Conservation (phyloP, 2,888 invertebrate species). For the Rhagium mordax region DNA sequence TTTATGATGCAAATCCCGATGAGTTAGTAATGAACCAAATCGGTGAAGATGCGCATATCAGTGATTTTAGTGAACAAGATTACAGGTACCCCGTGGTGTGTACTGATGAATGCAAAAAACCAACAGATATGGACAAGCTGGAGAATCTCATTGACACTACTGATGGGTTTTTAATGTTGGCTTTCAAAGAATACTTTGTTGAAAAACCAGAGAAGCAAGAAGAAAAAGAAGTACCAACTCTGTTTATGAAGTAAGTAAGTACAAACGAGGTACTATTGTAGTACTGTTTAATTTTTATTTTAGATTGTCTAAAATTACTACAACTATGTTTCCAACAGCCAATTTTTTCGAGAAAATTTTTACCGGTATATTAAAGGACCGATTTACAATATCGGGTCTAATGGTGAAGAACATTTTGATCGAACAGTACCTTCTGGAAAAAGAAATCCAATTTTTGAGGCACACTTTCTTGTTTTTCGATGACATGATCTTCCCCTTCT, state of each 20-base stretch:
- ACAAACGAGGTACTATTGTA: neutral
- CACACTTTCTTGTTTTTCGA: slow-evolving; percentile 65
- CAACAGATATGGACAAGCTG: slow-evolving; percentile 62
- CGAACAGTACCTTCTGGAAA: slow-evolving; percentile 62
- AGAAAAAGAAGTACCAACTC: slow-evolving; percentile 35
- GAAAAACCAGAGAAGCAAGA: slow-evolving; percentile 43
- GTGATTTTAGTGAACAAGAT: slow-evolving; percentile 28
- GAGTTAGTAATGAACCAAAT: slow-evolving; percentile 22
- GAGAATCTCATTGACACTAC: slow-evolving; percentile 63
- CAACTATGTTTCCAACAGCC: slow-evolving; percentile 61
- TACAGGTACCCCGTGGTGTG: slow-evolving; percentile 58
- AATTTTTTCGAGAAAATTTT: slow-evolving; percentile 62
- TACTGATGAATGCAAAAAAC: slow-evolving; percentile 56
- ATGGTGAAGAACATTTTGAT: slow-evolving; percentile 65
- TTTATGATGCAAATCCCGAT: slow-evolving; percentile 43
- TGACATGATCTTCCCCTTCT: slow-evolving; percentile 65
- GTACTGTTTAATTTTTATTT: slow-evolving; percentile 42
- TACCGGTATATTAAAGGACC: slow-evolving; percentile 57
- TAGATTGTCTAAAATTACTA: slow-evolving; percentile 62
- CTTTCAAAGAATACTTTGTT: slow-evolving; percentile 68
- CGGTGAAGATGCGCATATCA: slow-evolving; percentile 18
- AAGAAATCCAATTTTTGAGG: slow-evolving; percentile 64
- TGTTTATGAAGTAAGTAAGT: slow-evolving; percentile 43
- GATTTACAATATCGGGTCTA: slow-evolving; percentile 64
- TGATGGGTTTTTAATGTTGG: slow-evolving; percentile 69